Conservation (phyloP, 1,140 invertebrate species). For the Bombus picipes region DNA sequence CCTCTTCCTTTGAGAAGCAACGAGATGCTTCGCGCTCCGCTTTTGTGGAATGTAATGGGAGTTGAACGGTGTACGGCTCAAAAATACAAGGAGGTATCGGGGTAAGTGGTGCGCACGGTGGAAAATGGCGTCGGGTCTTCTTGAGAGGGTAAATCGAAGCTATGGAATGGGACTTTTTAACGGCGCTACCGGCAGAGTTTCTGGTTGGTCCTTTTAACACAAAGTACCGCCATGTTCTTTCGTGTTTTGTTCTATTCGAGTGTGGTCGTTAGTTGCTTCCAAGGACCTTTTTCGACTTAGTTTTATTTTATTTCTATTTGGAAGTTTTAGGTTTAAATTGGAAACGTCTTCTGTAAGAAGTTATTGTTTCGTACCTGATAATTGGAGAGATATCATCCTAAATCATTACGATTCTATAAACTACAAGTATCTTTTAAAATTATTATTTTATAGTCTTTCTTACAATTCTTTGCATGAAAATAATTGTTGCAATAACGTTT, state of each 20-base stretch:
- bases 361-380: too few species aligned
- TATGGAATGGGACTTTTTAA: neutral
- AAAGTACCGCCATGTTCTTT: neutral
- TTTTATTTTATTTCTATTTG: too few species aligned
- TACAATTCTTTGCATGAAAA: too few species aligned
- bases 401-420: too few species aligned
- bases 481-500: too few species aligned
- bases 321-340: too few species aligned
- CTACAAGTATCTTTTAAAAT: too few species aligned
- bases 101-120: neutral
- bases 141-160: neutral
- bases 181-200: neutral
- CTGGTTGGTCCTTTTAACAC: neutral
- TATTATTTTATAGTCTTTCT: too few species aligned
- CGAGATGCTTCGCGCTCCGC: neutral
- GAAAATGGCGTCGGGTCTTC: neutral
- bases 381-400: too few species aligned
- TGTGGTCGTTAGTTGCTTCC: neutral
- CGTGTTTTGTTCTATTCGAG: neutral
- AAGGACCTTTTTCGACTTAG: too few species aligned
- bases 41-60: constrained; percentile 2
- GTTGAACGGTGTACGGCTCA: neutral
- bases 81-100: neutral
- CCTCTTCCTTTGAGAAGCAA: neutral
- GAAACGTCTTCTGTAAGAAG: too few species aligned